phyloP scores from a whole-genome alignment of 1,140 invertebrate species.

The Drosophila ambigua region DNA sequence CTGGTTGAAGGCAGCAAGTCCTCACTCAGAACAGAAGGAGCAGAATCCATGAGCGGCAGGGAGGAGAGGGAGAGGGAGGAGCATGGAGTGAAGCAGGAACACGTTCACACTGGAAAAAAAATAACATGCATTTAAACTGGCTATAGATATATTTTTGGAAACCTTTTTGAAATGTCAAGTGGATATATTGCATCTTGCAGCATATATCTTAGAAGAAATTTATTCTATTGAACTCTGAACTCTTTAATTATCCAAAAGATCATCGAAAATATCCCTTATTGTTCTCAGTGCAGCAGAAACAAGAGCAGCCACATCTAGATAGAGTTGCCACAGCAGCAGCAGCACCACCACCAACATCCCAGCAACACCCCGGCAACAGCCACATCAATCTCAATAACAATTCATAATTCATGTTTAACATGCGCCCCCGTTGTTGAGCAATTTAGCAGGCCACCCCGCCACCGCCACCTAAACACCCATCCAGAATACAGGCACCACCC shows the following conservation, averaged over 20 bases:
- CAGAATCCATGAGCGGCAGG: slow-evolving; percentile 55
- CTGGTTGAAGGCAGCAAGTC: slow-evolving; percentile 52
- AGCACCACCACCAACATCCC: slow-evolving; percentile 26
- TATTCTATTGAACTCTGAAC: too few relatives aligned
- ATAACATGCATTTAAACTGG: too few relatives aligned
- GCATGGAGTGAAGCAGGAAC: neutral
- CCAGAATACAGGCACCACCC: neutral
- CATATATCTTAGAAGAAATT: too few relatives aligned
- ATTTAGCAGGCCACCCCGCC: slow-evolving; percentile 55
- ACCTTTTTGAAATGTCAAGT: too few relatives aligned
- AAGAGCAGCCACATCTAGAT: slow-evolving; percentile 7
- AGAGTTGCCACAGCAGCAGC: slow-evolving; percentile 27
- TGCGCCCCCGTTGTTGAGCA: slow-evolving; percentile 67
- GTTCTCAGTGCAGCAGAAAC: too few relatives aligned
- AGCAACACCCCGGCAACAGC: slow-evolving; percentile 47
- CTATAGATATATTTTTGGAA: too few relatives aligned
- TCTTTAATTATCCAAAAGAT: too few relatives aligned
- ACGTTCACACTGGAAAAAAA: neutral
- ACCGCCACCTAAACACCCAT: slow-evolving; percentile 13
- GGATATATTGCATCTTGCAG: too few relatives aligned
- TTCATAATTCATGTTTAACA: slow-evolving; percentile 84
- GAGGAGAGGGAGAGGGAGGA: too few relatives aligned
- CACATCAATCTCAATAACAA: slow-evolving; percentile 84
- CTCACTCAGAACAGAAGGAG: slow-evolving; percentile 77
- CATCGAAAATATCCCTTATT: too few relatives aligned